Base-by-base conservation (phyloP, 2,888 invertebrate genomes). In the Nysson spinosus region DNA sequence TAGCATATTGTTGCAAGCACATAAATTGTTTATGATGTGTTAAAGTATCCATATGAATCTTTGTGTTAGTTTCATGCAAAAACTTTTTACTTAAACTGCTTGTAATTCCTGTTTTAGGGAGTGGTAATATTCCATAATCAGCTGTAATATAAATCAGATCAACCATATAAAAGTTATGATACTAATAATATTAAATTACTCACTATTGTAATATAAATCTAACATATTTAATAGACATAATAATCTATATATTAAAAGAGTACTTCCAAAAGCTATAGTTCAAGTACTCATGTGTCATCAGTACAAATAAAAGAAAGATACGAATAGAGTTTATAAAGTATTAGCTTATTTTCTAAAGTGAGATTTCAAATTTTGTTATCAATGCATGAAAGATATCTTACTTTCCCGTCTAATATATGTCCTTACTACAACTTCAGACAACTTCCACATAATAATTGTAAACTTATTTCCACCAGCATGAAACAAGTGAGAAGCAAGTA, bases 391-490 rank as follows among this genome's bases (percentile, higher is more conserved):
- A 26, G 24, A 26, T 9, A 43, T 51, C 67, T 75, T 76, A 83
- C 84, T 64, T 66, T 82, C 50, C 56, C 61, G 64, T 22, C 51
- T 69, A n/a, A 86, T 52, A 39, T 77, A 84, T 19, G 63, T 72
- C 34, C 80, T 78, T 16, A 86, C 7, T 3, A 75, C 78, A 24
- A 83, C 80, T 16, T 80, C 65, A 0, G 86, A 87, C 2, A 87
- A 69, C 62, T 81, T 82, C 78, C 79, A 83, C 85, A 87, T 87
- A 28, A 87, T 83, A 11, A 58, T 75, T 2, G 75, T 73, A 51
- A 86, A 85, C 63, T 85, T 86, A 2, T 72, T 81, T 4, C 86
- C 86, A 24, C 80, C 76, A 2, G 86, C 85, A 22, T 82, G 79
- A 52, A 85, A 66, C 44, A 87, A 77, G 50, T 85, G 81, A 4